Conservation (phyloP, 2,888 invertebrate genomes). For the Chalcis sispes region DNA sequence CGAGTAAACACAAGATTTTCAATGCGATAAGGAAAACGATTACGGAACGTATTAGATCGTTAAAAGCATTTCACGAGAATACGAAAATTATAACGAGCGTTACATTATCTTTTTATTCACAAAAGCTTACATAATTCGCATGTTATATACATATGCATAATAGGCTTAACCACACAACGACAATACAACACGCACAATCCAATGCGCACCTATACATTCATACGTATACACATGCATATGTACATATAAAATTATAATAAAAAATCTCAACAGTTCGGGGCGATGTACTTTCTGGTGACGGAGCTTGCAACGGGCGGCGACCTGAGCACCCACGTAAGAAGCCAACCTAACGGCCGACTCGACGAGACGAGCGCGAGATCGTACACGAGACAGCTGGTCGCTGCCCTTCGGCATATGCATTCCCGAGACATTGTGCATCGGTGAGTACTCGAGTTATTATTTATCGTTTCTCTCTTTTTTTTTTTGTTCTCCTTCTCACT, state of each 20-base stretch:
- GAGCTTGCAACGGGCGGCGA: conserved; percentile 86
- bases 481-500: background rate
- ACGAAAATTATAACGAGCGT: too few relatives aligned
- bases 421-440: conserved; percentile 83
- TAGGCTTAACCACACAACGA: too few relatives aligned
- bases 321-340: conserved; percentile 81
- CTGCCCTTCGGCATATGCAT: conserved; percentile 84
- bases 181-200: too few relatives aligned
- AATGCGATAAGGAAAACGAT: too few relatives aligned
- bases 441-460: conserved; percentile 77
- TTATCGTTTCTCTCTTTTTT: background rate
- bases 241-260: background rate
- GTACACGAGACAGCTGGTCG: conserved; percentile 82
- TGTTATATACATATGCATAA: too few relatives aligned
- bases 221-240: background rate
- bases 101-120: too few relatives aligned
- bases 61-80: too few relatives aligned
- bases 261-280: conserved; percentile 81
- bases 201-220: too few relatives aligned
- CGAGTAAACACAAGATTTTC: too few relatives aligned
- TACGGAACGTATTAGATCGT: too few relatives aligned
- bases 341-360: conserved; percentile 78
- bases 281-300: conserved; percentile 85
- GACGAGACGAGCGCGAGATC: conserved; percentile 79
- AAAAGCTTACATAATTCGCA: too few relatives aligned